These are phyloP conservation scores for Nannospalax galili DNA, from an alignment of 2,113 vertebrate genomes.

Conservation along the genomic window DNA sequence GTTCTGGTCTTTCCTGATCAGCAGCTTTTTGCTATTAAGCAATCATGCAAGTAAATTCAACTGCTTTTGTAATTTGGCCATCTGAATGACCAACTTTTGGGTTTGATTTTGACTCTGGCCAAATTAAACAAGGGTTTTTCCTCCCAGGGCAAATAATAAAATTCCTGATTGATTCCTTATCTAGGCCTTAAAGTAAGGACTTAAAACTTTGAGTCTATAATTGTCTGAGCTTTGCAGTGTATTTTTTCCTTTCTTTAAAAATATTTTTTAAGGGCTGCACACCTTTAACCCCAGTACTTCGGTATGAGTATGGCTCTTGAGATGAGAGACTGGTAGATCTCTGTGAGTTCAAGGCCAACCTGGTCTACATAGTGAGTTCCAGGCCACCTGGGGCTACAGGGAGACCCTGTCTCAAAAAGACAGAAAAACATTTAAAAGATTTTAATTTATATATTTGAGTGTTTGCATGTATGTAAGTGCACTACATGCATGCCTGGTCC, in stretches of 20 bases:
- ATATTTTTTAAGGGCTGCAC: no score
- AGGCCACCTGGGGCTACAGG: no score
- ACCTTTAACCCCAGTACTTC: no score
- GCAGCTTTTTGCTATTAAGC: neutral
- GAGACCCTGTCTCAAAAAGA: no score
- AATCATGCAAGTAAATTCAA: neutral
- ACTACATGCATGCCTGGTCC: neutral
- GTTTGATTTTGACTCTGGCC: neutral
- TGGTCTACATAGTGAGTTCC: no score
- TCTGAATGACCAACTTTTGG: neutral
- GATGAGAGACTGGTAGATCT: no score
- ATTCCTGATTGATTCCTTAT: neutral
- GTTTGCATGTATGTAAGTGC: neutral
- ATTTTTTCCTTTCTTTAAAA: neutral
- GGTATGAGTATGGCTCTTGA: no score
- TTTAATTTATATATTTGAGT: neutral
- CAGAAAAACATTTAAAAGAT: no score
- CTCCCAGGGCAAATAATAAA: neutral
- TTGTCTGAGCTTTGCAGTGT: neutral
- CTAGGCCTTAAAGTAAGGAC: neutral
- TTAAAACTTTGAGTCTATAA: neutral
- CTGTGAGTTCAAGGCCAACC: no score
- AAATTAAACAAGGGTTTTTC: neutral
- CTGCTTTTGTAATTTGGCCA: neutral
- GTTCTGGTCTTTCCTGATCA: neutral